Base-by-base conservation (phyloP, 1,140 invertebrate species). In the Hyphantria cunea region DNA sequence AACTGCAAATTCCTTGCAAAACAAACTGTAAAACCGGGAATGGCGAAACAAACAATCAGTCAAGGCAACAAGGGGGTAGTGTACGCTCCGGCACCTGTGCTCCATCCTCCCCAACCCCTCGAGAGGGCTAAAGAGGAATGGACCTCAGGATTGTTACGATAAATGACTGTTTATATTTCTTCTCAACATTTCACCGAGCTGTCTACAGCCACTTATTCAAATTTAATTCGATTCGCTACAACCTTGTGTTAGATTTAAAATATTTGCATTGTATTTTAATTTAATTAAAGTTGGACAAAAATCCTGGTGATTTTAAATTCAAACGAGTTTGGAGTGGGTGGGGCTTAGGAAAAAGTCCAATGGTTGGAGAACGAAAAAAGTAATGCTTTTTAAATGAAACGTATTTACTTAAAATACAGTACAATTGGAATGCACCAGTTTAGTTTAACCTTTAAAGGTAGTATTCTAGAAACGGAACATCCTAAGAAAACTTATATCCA, bases 101-200 rank as follows among this genome's bases (percentile, higher is more conserved):
- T 59, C 74, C 50, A 48, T 41, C 41, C 47, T 54, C 70, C 63
- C 56, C 48, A 59, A 54, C 47, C 60, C 65, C 62, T 45, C 54
- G 49, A 33, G 63, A 64, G 70, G 67, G 76, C 62, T 69, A 67
- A 72, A 76, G 56, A 68, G 68, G 70, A 72, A 78, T 72, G 72
- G 74, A 77, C 81, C 74, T 68, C 66, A 67, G 74, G 72, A 79
- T 83, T 76, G 78, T 73, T 45, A 73, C 67, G 72, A 85, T 82
- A 81, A 82, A 83, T 83, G 70, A 80, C 71, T 82, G 77, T 80
- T 78, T 82, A 82, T 82, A 82, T 80, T 76, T 85, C 76, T 78
- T 75, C 68, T 63, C 53, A 66, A 37, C 70, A 64, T 65, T 70
- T 68, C 64, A 67, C 64, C 47, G 50, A 61, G 49, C 63, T 77